A percentile compares a stretch with the other conserved stretches of the same genome.
Evolutionary conservation across 2,888 invertebrate species (phyloP).

Genomic region (Megalurothrips usitatus): DNA sequence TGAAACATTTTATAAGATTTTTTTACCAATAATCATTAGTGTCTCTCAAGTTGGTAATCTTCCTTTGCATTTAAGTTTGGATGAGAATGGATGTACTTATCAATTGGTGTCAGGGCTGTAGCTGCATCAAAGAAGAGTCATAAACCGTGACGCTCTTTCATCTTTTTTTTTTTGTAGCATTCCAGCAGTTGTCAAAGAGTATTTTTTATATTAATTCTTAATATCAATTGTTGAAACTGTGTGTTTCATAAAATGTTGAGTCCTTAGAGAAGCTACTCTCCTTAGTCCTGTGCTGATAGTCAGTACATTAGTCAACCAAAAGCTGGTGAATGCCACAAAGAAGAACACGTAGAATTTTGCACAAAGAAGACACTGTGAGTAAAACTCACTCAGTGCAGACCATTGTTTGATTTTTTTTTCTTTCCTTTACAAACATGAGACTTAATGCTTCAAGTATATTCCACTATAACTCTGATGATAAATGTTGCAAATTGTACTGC

Average conservation of each 20-base stretch:
- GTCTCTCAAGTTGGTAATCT: not conserved
- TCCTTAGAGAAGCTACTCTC: not conserved
- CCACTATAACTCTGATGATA: not conserved
- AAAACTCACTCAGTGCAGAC: not conserved
- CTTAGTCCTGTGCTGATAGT: constrained; percentile 15
- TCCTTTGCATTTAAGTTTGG: not conserved
- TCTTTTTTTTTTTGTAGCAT: constrained; percentile 2
- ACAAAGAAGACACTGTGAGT: not conserved
- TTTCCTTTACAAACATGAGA: not conserved
- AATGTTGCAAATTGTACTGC: not conserved
- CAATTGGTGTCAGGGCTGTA: constrained; percentile 4
- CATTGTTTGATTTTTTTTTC: not conserved
- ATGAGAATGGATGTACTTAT: not conserved
- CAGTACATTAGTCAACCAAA: not conserved
- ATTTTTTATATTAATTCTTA: constrained; percentile 4
- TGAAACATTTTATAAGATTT: constrained; percentile 9
- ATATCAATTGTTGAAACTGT: not conserved
- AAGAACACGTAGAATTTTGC: not conserved
- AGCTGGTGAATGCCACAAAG: not conserved
- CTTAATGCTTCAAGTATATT: not conserved
- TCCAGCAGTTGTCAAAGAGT: constrained; percentile 9
- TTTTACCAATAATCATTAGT: not conserved
- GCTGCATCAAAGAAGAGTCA: constrained; percentile 1
- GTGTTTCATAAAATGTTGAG: not conserved
- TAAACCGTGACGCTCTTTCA: not conserved